Evolutionary conservation across 1,140 invertebrate species (phyloP).

Genomic region (Mesaphorura yosii): DNA sequence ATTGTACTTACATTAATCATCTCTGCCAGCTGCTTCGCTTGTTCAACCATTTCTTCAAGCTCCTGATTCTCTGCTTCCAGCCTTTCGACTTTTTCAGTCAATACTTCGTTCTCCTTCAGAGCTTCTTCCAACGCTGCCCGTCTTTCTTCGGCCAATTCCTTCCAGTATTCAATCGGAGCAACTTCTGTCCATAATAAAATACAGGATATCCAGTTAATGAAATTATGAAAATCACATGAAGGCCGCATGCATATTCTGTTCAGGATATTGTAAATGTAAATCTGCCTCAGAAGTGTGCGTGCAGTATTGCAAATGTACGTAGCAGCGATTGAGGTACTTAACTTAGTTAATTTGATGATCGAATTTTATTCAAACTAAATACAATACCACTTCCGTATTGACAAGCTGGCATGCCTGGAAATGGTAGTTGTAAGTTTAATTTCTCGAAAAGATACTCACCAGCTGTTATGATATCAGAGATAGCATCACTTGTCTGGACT

Average conservation of each 20-base stretch:
- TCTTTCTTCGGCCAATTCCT: conserved; percentile 1
- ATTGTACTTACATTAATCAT: conserved; percentile 8
- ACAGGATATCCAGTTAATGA: background rate
- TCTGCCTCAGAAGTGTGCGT: background rate
- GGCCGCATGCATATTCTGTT: background rate
- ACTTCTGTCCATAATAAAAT: conserved; percentile 1
- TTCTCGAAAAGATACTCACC: background rate
- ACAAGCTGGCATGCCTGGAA: background rate
- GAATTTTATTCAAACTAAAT: background rate
- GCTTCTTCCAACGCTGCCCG: conserved; percentile 6
- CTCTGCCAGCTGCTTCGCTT: conserved; percentile 4
- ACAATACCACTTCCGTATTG: background rate
- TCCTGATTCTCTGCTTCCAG: conserved; percentile 2
- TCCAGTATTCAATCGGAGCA: conserved; percentile 4
- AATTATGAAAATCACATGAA: background rate
- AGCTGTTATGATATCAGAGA: background rate
- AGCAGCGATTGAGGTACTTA: background rate
- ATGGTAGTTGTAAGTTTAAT: background rate
- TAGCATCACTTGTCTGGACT: background rate
- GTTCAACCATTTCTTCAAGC: background rate
- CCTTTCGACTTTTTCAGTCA: background rate
- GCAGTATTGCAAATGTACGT: background rate
- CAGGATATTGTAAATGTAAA: background rate
- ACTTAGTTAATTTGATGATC: background rate
- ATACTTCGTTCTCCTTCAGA: background rate